These are phyloP conservation scores for Epistrophella euchroma DNA, from an alignment of 2,888 invertebrate genomes.

Conservation along the genomic window DNA sequence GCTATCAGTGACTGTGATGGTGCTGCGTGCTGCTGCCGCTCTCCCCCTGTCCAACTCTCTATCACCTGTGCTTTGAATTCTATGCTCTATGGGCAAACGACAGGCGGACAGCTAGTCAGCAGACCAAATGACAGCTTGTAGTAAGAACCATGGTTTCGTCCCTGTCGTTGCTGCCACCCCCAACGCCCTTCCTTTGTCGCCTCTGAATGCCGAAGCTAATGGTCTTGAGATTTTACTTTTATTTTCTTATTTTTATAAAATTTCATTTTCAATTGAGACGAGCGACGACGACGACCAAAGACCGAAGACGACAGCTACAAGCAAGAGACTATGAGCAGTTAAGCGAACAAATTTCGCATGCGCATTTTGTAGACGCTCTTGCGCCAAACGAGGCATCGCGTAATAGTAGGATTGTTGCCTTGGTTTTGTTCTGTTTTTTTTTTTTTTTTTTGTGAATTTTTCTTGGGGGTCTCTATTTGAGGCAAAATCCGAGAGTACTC, in stretches of 20 bases:
- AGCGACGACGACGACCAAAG: conserved; percentile 13
- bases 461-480: conserved; percentile 54
- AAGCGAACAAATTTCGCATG: conserved; percentile 72
- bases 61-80: conserved; percentile 55
- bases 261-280: conserved; percentile 72
- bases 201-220: conserved; percentile 21
- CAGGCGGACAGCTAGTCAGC: conserved; percentile 45
- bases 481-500: conserved; percentile 49
- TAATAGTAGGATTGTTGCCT: conserved; percentile 39
- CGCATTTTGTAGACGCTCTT: conserved; percentile 76
- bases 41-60: neutral
- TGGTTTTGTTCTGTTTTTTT: conserved; percentile 36
- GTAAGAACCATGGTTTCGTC: conserved; percentile 34
- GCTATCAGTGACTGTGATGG: conserved; percentile 5
- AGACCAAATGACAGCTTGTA: conserved; percentile 70
- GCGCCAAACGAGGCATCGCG: conserved; percentile 68
- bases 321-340: conserved; percentile 51
- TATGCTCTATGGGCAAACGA: conserved; percentile 36
- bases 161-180: conserved; percentile 28
- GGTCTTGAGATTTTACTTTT: conserved; percentile 30
- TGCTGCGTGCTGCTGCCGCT: neutral
- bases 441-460: conserved; percentile 20
- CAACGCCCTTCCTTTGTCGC: neutral
- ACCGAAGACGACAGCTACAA: conserved; percentile 33
- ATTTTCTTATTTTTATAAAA: conserved; percentile 51